phyloP scores from a whole-genome alignment of 1,140 invertebrate genomes.

The Bursaphelenchus mucronatus region DNA sequence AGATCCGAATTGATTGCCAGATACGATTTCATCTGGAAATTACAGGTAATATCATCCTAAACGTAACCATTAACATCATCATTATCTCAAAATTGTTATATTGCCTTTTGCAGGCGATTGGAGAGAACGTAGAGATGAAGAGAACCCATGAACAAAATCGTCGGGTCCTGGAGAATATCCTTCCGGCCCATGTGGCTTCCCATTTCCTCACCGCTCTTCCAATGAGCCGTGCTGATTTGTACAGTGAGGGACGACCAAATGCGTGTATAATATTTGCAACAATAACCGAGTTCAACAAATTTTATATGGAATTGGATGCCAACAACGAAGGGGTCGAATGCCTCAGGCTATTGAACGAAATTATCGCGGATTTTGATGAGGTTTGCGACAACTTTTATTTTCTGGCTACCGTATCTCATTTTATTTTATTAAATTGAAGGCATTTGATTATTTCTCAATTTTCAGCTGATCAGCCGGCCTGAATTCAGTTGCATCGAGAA shows the following conservation, averaged over 20 bases:
- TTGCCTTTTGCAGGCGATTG: constrained; percentile 47
- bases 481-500: constrained; percentile 83
- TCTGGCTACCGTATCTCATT: not conserved
- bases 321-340: constrained; percentile 89
- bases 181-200: constrained; percentile 85
- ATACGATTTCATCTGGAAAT: constrained; percentile 60
- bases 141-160: constrained; percentile 55
- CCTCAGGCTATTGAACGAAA: constrained; percentile 88
- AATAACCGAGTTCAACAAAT: constrained; percentile 90
- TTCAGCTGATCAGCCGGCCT: constrained; percentile 75
- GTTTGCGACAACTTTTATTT: constrained; percentile 62
- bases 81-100: constrained; percentile 11
- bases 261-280: constrained; percentile 88
- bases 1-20: constrained; percentile 54
- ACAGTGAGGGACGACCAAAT: constrained; percentile 75
- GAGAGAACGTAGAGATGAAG: constrained; percentile 60
- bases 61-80: constrained; percentile 11
- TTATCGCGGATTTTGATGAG: constrained; percentile 91
- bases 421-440: not conserved
- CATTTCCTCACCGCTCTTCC: constrained; percentile 71
- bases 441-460: constrained; percentile 29
- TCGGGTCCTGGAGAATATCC: constrained; percentile 79
- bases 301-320: constrained; percentile 84
- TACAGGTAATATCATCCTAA: constrained; percentile 40
- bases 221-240: constrained; percentile 47